Percentiles rank a stretch among this genome's conserved stretches.
phyloP scores from a whole-genome alignment of 2,113 vertebrate genomes.

The Actinemys pallida region DNA sequence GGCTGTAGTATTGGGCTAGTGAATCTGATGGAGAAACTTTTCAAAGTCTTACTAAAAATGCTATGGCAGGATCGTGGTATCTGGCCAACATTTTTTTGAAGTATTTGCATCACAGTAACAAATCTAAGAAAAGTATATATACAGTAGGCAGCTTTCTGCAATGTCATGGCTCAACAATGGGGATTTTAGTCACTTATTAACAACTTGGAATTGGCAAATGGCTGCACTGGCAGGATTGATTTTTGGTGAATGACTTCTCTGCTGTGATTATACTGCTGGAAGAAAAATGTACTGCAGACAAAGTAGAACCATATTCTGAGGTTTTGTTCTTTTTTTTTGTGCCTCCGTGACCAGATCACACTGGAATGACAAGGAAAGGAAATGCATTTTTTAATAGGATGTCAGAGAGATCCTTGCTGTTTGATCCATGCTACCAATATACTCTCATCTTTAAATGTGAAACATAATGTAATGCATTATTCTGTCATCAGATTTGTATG shows the following conservation, averaged over 20 bases:
- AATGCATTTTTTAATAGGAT: not conserved
- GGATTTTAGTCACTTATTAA: not conserved
- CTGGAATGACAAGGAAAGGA: not conserved
- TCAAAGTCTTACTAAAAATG: not conserved
- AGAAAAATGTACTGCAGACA: not conserved
- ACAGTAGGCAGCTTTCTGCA: not conserved
- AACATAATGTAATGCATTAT: not conserved
- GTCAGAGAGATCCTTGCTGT: not conserved
- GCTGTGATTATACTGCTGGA: not conserved
- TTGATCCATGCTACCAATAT: not conserved
- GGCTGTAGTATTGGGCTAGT: rapidly evolving
- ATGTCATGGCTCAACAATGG: not conserved
- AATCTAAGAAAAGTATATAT: not conserved
- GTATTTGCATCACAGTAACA: not conserved
- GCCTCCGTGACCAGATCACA: not conserved
- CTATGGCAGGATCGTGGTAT: not conserved
- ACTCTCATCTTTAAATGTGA: not conserved
- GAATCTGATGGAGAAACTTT: not conserved
- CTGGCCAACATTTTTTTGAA: not conserved
- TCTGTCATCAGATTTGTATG: not conserved
- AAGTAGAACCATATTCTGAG: not conserved
- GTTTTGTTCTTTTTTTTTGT: not conserved
- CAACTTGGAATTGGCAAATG: not conserved
- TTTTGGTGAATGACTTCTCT: not conserved
- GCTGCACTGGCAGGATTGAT: not conserved